These are phyloP conservation scores for Macaca mulatta DNA, from an alignment of 2,113 vertebrate genomes.

Conservation along the genomic window DNA sequence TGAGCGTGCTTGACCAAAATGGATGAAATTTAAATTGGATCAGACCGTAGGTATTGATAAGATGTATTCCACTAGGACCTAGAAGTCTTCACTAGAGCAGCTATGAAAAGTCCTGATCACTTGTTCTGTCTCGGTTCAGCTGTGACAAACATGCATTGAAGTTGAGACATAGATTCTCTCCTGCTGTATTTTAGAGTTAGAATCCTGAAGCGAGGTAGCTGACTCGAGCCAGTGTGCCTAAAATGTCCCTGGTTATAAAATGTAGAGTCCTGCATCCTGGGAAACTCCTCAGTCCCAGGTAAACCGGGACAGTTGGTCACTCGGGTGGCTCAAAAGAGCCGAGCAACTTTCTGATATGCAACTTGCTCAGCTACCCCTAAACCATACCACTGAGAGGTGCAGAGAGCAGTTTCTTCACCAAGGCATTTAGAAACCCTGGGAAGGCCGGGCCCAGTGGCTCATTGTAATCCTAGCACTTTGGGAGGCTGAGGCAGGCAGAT, in stretches of 20 bases:
- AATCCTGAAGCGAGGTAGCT: not conserved
- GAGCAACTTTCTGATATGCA: fast-evolving
- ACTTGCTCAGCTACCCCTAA: not conserved
- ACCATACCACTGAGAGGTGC: too few species aligned
- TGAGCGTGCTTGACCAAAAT: not conserved
- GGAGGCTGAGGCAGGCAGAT: too few species aligned
- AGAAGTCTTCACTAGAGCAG: not conserved
- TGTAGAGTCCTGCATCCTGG: not conserved
- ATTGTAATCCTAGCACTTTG: too few species aligned
- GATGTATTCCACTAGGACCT: not conserved
- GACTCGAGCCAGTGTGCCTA: fast-evolving
- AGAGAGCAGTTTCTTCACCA: not conserved
- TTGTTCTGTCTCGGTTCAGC: not conserved
- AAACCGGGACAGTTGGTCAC: not conserved
- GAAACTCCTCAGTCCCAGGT: not conserved
- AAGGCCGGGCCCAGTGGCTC: too few species aligned
- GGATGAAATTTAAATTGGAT: not conserved
- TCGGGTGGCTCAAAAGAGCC: fast-evolving
- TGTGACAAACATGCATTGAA: not conserved
- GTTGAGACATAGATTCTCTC: too few species aligned
- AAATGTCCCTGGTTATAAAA: not conserved
- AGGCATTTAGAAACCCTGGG: not conserved
- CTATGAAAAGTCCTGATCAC: not conserved
- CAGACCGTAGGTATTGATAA: not conserved
- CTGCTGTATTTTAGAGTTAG: not conserved